phyloP scores from a whole-genome alignment of 2,113 vertebrate genomes.

The Poeciliopsis prolifica region DNA sequence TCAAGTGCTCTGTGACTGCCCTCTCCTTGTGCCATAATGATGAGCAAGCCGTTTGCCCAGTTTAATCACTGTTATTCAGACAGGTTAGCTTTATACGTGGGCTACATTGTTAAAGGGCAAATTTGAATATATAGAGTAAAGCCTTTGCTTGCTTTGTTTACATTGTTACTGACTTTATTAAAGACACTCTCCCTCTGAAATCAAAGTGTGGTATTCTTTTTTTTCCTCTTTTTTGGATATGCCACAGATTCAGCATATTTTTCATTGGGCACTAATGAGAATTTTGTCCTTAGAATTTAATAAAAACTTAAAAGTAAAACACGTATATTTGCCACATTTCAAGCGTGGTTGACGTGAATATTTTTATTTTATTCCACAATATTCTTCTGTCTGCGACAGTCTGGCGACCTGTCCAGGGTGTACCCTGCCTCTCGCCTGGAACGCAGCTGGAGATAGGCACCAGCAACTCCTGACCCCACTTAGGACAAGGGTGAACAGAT shows the following conservation, averaged over 20 bases:
- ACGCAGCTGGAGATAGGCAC: no score
- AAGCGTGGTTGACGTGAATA: neutral
- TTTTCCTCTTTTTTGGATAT: slow-evolving; percentile 16
- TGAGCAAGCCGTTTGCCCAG: slow-evolving; percentile 53
- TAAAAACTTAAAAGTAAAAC: no score
- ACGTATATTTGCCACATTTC: neutral
- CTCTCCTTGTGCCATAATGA: slow-evolving; percentile 66
- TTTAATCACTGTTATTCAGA: slow-evolving; percentile 64
- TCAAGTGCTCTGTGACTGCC: slow-evolving; percentile 56
- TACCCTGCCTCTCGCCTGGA: no score
- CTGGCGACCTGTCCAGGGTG: no score
- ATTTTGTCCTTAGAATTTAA: neutral
- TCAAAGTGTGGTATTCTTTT: neutral
- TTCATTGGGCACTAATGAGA: neutral
- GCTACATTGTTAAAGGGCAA: slow-evolving; percentile 53
- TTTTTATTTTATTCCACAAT: neutral
- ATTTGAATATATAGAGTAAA: slow-evolving; percentile 38
- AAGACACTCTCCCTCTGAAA: slow-evolving; percentile 7
- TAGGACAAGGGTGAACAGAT: no score
- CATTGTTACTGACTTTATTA: slow-evolving; percentile 24
- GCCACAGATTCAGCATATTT: neutral
- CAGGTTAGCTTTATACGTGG: slow-evolving; percentile 49
- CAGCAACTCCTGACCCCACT: no score
- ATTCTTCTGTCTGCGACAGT: neutral
- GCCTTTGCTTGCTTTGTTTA: slow-evolving; percentile 31